Evolutionary conservation across 1,140 invertebrate genomes (phyloP), one percentile per base, ranked within the genome.

Genomic region (Psilanteris sp.): DNA sequence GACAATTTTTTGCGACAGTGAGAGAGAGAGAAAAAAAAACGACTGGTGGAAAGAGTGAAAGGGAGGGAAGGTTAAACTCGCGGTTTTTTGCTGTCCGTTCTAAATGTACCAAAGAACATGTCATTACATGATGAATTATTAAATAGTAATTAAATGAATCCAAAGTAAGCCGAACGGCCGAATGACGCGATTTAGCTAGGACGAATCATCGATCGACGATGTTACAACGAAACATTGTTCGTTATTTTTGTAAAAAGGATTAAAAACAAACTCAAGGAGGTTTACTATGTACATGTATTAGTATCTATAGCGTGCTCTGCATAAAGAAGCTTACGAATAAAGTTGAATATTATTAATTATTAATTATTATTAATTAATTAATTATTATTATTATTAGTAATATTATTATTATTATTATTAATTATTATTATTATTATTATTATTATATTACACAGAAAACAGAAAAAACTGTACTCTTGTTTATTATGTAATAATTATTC

Each of bases 41-140:
- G 78, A 74, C 79, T 66, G 64, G 54, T 79, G 79, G 43, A 70
- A 62, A 78, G 70, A 77, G 73, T 72, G 64, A 83, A 50, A 79
- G 79, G 80, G 18, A 54, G 34, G 16, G 41, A 61, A 46, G 46
- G 44, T 43, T 66, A 29, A 68, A 59, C 62, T 81, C 77, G 79
- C 78, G 80, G 73, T 34, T 70, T 66, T 80, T 80, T 68, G 82
- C 82, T 86, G 82, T 85, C 80, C 75, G 79, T 86, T 85, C 79
- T 85, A 81, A 86, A 85, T 83, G 82, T 86, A 86, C 86, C 86
- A 88, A 87, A 88, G 86, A 88, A 80, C 81, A 84, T 78, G 79
- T 85, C 81, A 79, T 85, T 83, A 82, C 81, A 77, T 79, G 78
- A 80, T 78, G 50, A 78, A 78, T 74, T 79, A 79, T 75, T 52